Base-by-base conservation (phyloP, 2,113 vertebrate genomes). In the Pseudorhombus dupliciocellatus region DNA sequence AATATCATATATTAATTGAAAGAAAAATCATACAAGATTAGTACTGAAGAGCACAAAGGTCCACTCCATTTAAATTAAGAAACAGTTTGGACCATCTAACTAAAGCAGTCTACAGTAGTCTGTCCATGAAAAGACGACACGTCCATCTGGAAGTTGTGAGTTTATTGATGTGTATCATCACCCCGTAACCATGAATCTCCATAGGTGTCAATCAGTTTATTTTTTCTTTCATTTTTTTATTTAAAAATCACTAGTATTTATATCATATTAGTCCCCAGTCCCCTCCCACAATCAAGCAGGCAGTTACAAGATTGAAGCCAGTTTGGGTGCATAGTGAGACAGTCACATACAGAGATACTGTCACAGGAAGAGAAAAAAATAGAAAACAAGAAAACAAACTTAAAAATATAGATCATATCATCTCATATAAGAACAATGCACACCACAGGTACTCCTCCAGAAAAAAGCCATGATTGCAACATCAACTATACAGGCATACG, bases 151-250 rank as follows among this genome's bases (percentile, higher is more conserved):
- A 96, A 97, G 96, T 96, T 95, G 95, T 96, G 90, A 93, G 89
- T 99, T 98, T 98, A 99, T 98, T 99, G 94, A 97, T 92, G 95
- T 95, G 94, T 95, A 65, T 95, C 93, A 65, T 95, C 93, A 91
- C 94, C 93, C 91, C 93, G 94, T 92, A 95, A 94, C 94, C 94
- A 94, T 80, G 88, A 88, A 89, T 86, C 91, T 89, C 81, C 58
- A 87, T 37, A 84, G 72, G 46, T 87, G 77, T 89, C 84, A 71
- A 85, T 86, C 80, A 81, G 62, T 73, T 69, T 7, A 10, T 53
- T 52, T 16, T 54, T 4, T 37, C 34, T 37, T 37, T 37, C 15
- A 16, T 57, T 30, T 57, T n/a, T 31, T 66, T 73, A 73, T 85
- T 87, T 79, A 79, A 64, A 85, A 89, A 89, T 88, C 81, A 88